Percentiles rank a stretch among this genome's conserved stretches.
These are phyloP conservation scores for Melipona quadrifasciata DNA, from an alignment of 1,140 invertebrate species.

Conservation along the genomic window DNA sequence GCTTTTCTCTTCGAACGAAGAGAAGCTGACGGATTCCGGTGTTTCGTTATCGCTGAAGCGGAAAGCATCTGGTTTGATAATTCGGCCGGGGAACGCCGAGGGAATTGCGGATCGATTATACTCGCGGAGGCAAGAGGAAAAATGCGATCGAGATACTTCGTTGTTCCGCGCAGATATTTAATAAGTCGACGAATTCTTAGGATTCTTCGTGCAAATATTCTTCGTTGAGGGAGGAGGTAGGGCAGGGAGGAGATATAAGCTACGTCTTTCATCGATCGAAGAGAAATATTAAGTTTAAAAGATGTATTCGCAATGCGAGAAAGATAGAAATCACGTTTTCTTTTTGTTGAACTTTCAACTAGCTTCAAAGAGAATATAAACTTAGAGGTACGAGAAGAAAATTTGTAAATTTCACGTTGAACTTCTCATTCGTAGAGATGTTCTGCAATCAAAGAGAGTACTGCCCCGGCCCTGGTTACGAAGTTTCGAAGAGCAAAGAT, in stretches of 20 bases:
- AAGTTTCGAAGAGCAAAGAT: background rate
- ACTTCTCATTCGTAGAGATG: background rate
- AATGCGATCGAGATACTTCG: background rate
- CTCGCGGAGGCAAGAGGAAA: background rate
- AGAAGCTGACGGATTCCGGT: background rate
- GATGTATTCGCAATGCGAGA: background rate
- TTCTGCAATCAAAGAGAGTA: background rate
- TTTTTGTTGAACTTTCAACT: background rate
- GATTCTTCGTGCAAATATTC: background rate
- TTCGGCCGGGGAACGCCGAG: constrained; percentile 12
- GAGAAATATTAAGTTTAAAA: background rate
- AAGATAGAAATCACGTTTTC: too few species aligned
- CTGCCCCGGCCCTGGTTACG: too few species aligned
- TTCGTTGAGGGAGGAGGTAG: background rate
- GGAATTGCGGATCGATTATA: background rate
- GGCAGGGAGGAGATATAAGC: background rate
- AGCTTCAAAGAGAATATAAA: too few species aligned
- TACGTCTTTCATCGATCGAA: background rate
- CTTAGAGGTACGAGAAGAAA: background rate
- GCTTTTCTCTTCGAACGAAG: background rate
- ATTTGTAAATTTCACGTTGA: background rate
- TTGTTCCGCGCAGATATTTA: constrained; percentile 4
- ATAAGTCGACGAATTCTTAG: constrained; percentile 18
- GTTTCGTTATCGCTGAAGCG: background rate
- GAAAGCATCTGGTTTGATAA: constrained; percentile 20